A percentile compares a stretch with the other conserved stretches of the same genome.
Conservation (phyloP, 2,888 invertebrate species). For the Harmothoe impar region DNA sequence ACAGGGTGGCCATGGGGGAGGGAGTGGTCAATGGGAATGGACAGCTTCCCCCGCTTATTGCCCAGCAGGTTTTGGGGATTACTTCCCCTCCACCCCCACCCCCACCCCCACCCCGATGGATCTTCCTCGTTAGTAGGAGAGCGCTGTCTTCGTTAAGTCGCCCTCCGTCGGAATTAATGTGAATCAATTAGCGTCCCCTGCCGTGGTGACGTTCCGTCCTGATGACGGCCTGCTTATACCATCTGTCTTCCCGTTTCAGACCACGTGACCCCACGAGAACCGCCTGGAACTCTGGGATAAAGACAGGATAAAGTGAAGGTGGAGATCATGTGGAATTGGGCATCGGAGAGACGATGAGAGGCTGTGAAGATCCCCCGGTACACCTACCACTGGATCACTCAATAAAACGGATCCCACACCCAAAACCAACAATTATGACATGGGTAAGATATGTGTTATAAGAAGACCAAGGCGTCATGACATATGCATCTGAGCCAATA, state of each 20-base stretch:
- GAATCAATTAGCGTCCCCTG: conserved; percentile 42
- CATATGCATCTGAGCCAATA: too few species aligned
- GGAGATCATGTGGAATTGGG: not conserved
- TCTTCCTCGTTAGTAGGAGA: conserved; percentile 32
- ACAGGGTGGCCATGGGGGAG: not conserved
- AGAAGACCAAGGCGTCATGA: too few species aligned
- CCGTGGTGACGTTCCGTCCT: not conserved
- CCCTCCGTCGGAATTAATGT: conserved; percentile 45
- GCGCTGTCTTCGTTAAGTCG: conserved; percentile 43
- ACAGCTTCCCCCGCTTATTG: not conserved
- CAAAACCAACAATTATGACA: too few species aligned
- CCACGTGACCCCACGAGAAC: not conserved
- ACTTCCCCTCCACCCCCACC: not conserved
- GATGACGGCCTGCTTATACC: conserved; percentile 50
- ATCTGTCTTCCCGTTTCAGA: conserved; percentile 47
- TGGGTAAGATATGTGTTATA: too few species aligned
- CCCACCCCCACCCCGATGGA: not conserved
- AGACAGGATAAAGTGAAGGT: not conserved
- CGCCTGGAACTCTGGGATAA: not conserved
- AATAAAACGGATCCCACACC: too few species aligned
- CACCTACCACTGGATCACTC: not conserved
- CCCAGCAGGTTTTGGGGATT: conserved; percentile 10
- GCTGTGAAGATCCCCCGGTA: not conserved
- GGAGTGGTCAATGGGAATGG: not conserved
- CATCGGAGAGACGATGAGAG: not conserved